Evolutionary conservation across 2,888 invertebrate genomes (phyloP).

Genomic region (Cheilosia vulpina): DNA sequence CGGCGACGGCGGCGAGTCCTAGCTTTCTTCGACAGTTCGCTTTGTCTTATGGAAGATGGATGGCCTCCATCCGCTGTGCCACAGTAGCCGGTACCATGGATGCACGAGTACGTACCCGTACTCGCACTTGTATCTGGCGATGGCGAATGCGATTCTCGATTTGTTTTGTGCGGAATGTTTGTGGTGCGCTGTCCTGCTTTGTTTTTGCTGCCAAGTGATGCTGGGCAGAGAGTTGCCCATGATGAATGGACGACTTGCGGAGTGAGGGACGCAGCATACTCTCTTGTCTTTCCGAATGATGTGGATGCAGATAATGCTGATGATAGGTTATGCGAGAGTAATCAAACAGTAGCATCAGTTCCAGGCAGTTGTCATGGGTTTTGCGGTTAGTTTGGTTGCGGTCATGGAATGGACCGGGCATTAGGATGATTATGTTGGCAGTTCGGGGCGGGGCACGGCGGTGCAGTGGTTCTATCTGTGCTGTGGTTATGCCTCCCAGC

Average conservation of each 20-base stretch:
- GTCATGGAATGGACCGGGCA: slow-evolving; percentile 31
- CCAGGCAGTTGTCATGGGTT: slow-evolving; percentile 72
- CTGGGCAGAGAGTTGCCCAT: slow-evolving; percentile 27
- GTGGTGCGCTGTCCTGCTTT: slow-evolving; percentile 56
- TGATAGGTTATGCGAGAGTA: slow-evolving; percentile 71
- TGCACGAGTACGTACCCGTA: slow-evolving; percentile 15
- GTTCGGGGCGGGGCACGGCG: not conserved
- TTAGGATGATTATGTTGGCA: slow-evolving; percentile 50
- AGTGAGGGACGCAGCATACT: not conserved
- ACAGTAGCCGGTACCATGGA: slow-evolving; percentile 1
- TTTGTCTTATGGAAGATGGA: slow-evolving; percentile 67
- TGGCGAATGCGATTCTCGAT: slow-evolving; percentile 53
- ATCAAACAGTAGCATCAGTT: slow-evolving; percentile 74
- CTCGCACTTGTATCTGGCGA: slow-evolving; percentile 25
- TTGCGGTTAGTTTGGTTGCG: slow-evolving; percentile 67
- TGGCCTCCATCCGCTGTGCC: slow-evolving; percentile 27
- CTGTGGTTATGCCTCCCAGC: slow-evolving; percentile 2
- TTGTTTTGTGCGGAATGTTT: slow-evolving; percentile 63
- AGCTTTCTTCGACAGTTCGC: slow-evolving; percentile 55
- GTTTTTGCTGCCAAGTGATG: slow-evolving; percentile 18
- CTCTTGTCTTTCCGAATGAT: slow-evolving; percentile 44
- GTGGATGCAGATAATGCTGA: slow-evolving; percentile 71
- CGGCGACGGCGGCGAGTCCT: slow-evolving; percentile 4
- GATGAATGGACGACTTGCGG: slow-evolving; percentile 56
- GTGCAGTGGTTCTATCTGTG: not conserved